Conservation (phyloP, 2,113 vertebrate genomes). For the Leucoraja erinaceus region DNA sequence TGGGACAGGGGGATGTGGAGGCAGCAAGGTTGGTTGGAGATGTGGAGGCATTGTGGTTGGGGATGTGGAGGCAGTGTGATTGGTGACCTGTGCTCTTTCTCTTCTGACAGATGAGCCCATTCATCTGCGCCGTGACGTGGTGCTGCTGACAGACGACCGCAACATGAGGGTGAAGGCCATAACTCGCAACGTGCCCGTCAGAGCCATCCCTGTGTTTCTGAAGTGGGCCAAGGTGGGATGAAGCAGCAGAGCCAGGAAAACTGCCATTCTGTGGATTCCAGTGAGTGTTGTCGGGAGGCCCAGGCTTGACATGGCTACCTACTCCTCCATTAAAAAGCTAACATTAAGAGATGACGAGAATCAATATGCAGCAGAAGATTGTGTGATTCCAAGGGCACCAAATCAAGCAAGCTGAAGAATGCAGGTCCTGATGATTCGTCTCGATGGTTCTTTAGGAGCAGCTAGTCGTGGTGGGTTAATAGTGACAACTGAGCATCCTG, state of each 20-base stretch:
- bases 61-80: background rate
- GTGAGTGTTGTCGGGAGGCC: conserved; percentile 5
- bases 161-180: conserved; percentile 92
- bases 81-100: background rate
- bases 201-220: conserved; percentile 93
- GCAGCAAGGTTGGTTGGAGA: too few species aligned
- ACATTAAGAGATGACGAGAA: conserved; percentile 32
- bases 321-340: conserved; percentile 23
- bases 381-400: background rate
- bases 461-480: conserved; percentile 1
- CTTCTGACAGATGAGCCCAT: conserved; percentile 73
- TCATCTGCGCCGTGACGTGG: conserved; percentile 81
- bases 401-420: background rate
- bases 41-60: too few species aligned
- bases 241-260: conserved; percentile 46
- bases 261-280: conserved; percentile 23
- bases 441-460: conserved; percentile 28
- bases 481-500: background rate
- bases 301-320: conserved; percentile 11
- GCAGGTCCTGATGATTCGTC: conserved; percentile 21
- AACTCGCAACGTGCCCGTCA: conserved; percentile 89
- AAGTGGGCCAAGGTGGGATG: conserved; percentile 97
- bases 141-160: conserved; percentile 88
- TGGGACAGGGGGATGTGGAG: too few species aligned
- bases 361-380: conserved; percentile 22